Conservation (phyloP, 2,113 vertebrate genomes). For the Herpetotheres cachinnans region DNA sequence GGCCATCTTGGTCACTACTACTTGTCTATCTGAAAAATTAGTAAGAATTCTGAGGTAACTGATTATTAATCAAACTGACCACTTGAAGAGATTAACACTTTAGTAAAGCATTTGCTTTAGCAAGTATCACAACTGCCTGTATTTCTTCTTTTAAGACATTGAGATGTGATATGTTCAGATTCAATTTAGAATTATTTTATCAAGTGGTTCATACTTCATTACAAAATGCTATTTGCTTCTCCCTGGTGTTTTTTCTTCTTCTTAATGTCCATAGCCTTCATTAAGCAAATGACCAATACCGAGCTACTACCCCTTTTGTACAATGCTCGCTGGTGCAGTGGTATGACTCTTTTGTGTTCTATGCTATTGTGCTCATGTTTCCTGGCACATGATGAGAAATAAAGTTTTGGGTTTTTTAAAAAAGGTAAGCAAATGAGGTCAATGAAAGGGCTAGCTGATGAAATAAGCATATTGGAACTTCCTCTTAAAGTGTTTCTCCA, state of each 20-base stretch:
- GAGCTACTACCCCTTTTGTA: neutral
- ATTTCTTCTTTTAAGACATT: neutral
- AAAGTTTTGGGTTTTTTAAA: neutral
- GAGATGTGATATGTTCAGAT: neutral
- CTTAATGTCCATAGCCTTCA: neutral
- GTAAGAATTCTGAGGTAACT: neutral
- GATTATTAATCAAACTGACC: neutral
- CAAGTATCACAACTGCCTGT: neutral
- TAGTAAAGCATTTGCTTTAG: accelerated
- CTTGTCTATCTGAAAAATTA: neutral
- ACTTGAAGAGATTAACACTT: neutral
- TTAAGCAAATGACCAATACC: neutral
- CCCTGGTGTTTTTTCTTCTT: neutral
- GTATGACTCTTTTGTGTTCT: neutral
- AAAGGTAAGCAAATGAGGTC: neutral
- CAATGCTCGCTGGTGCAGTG: neutral
- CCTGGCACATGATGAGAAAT: neutral
- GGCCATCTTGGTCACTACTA: neutral
- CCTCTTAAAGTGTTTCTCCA: neutral
- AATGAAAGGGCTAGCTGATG: neutral
- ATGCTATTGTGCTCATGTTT: neutral
- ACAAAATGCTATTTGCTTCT: neutral
- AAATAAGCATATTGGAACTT: neutral
- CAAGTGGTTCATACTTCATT: neutral
- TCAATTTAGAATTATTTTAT: neutral